These are phyloP conservation scores for Drosophila tropicalis DNA, from an alignment of 1,140 invertebrate species.

Conservation along the genomic window DNA sequence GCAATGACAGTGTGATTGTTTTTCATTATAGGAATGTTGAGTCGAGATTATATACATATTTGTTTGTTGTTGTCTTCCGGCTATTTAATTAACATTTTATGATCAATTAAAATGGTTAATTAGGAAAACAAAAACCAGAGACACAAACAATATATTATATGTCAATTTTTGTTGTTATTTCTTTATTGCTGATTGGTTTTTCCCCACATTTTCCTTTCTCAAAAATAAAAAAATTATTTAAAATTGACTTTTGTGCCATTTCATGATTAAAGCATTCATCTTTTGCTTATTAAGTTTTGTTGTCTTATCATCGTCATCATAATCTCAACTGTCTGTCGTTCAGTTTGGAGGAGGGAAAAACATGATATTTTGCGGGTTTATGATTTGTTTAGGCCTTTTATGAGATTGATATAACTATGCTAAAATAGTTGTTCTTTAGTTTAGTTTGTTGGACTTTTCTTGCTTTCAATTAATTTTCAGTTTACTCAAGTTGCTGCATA, in stretches of 20 bases:
- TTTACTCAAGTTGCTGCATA: slow-evolving; percentile 25
- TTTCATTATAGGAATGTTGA: too few species aligned
- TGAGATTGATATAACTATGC: neutral
- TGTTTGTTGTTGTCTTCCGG: too few species aligned
- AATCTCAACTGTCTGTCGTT: slow-evolving; percentile 39
- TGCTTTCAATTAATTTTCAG: slow-evolving; percentile 2
- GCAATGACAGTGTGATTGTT: too few species aligned
- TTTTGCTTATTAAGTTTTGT: slow-evolving; percentile 2
- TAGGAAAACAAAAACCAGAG: too few species aligned
- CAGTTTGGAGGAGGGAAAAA: slow-evolving; percentile 39
- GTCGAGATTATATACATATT: too few species aligned
- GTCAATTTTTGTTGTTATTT: too few species aligned
- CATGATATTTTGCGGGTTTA: slow-evolving; percentile 36
- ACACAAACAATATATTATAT: too few species aligned
- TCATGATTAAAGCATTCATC: slow-evolving; percentile 26
- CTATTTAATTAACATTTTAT: too few species aligned
- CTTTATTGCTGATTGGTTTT: too few species aligned
- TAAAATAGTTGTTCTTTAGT: neutral
- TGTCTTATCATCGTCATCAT: slow-evolving; percentile 25
- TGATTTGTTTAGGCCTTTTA: slow-evolving; percentile 23
- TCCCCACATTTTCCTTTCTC: neutral
- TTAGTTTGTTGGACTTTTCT: neutral
- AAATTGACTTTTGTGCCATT: neutral
- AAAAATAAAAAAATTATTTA: neutral
- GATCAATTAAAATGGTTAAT: too few species aligned